Evolutionary conservation across 2,797 vertebrate genomes (phyloP).

Genomic region (Manis pentadactyla): DNA sequence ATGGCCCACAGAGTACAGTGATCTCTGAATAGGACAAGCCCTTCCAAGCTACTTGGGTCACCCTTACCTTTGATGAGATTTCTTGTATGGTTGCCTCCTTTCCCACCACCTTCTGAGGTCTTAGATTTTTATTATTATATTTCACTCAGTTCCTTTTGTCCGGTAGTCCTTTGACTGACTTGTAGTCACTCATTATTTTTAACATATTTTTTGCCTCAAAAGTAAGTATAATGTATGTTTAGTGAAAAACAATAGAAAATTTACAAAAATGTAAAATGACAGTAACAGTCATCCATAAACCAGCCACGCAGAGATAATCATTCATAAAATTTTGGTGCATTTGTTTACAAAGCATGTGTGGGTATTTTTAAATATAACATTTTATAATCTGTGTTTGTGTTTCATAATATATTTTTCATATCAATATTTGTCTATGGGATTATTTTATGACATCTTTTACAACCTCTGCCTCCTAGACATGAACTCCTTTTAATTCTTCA

Average conservation of each 20-base stretch:
- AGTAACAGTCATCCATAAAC: not conserved
- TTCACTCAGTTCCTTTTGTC: not conserved
- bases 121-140: not conserved
- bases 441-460: not conserved
- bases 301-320: not conserved
- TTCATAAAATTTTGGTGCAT: not conserved
- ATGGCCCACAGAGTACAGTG: not conserved
- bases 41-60: not conserved
- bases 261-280: not conserved
- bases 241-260: not conserved
- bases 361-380: not conserved
- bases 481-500: not conserved
- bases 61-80: not conserved
- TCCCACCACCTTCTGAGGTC: not conserved
- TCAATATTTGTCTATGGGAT: not conserved
- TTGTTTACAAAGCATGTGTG: not conserved
- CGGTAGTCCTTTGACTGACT: not conserved
- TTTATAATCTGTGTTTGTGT: not conserved
- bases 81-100: not conserved
- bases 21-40: not conserved
- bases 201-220: not conserved
- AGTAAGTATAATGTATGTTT: not conserved
- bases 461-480: not conserved
- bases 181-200: not conserved
- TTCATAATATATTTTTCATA: not conserved